These are phyloP conservation scores for Berghia stephanieae DNA, from an alignment of 1,140 invertebrate genomes.

Conservation along the genomic window DNA sequence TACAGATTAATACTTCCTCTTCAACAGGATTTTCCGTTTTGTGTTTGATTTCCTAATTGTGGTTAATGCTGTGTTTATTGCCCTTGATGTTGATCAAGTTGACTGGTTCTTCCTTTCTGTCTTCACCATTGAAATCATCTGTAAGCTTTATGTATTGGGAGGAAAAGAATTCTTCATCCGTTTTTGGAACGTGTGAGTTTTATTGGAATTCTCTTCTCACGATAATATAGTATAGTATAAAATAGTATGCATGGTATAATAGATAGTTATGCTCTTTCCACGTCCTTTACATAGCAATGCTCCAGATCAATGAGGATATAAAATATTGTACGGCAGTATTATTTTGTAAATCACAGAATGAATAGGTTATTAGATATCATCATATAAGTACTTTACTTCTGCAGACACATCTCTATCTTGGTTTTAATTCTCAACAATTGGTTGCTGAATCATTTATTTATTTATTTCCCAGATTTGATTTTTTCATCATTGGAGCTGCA, in stretches of 20 bases:
- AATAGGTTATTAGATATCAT: too few relatives aligned
- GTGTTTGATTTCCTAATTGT: conserved; percentile 70
- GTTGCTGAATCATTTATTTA: conserved; percentile 6
- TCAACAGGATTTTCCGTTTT: conserved; percentile 68
- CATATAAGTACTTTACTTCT: too few relatives aligned
- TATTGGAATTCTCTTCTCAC: neutral
- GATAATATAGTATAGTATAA: neutral
- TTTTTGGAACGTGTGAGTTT: conserved; percentile 70
- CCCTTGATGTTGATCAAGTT: conserved; percentile 65
- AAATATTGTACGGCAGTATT: too few relatives aligned
- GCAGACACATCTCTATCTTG: too few relatives aligned
- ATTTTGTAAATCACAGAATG: too few relatives aligned
- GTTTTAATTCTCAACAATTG: too few relatives aligned
- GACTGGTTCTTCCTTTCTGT: conserved; percentile 69
- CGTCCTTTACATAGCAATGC: too few relatives aligned
- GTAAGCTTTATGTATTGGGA: conserved; percentile 69
- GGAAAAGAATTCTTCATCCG: conserved; percentile 63
- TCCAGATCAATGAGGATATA: too few relatives aligned
- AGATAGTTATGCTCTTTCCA: too few relatives aligned
- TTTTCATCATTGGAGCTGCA: conserved; percentile 69
- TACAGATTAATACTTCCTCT: too few relatives aligned
- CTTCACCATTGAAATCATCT: conserved; percentile 69
- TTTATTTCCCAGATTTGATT: conserved; percentile 68
- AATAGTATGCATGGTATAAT: too few relatives aligned
- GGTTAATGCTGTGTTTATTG: conserved; percentile 70